A percentile compares a stretch with the other conserved stretches of the same genome.
Evolutionary conservation across 1,140 invertebrate species (phyloP).

Genomic region (Drosophila kikkawai): DNA sequence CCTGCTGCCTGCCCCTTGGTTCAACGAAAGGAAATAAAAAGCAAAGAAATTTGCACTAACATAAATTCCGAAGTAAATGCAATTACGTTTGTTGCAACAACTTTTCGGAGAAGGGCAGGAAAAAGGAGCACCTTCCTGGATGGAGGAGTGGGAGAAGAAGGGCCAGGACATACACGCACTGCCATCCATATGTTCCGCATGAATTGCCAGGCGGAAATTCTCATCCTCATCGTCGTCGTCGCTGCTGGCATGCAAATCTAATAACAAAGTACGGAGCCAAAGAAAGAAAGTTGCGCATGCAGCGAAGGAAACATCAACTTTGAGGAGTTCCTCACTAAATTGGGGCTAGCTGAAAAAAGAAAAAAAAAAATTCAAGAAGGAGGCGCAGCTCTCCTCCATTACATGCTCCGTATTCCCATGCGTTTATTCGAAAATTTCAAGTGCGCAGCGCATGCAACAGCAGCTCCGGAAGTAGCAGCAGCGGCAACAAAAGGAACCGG

Average conservation of each 20-base stretch:
- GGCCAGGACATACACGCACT: constrained; percentile 15
- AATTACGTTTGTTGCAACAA: constrained; percentile 73
- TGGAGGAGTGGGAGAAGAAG: not conserved
- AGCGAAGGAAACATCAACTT: constrained; percentile 49
- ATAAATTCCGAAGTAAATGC: constrained; percentile 76
- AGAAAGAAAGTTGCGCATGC: constrained; percentile 57
- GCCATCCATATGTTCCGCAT: constrained; percentile 45
- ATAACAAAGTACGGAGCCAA: constrained; percentile 57
- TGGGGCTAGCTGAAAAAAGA: constrained; percentile 18
- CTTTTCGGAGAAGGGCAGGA: constrained; percentile 20
- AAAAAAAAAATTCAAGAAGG: constrained; percentile 1
- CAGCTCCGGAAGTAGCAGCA: constrained; percentile 22
- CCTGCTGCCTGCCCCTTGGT: not conserved
- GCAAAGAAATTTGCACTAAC: constrained; percentile 46
- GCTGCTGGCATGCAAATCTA: constrained; percentile 65
- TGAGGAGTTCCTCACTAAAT: constrained; percentile 51
- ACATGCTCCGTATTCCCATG: constrained; percentile 21
- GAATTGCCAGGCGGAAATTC: constrained; percentile 47
- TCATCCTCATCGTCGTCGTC: constrained; percentile 18
- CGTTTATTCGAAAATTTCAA: constrained; percentile 60
- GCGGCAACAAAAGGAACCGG: constrained; percentile 28
- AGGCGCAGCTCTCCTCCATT: constrained; percentile 11
- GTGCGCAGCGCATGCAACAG: constrained; percentile 41
- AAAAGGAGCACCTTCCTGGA: not conserved
- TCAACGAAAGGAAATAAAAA: constrained; percentile 29